Evolutionary conservation across 2,113 vertebrate genomes (phyloP).

Genomic region (Himantopus leucocephalus): DNA sequence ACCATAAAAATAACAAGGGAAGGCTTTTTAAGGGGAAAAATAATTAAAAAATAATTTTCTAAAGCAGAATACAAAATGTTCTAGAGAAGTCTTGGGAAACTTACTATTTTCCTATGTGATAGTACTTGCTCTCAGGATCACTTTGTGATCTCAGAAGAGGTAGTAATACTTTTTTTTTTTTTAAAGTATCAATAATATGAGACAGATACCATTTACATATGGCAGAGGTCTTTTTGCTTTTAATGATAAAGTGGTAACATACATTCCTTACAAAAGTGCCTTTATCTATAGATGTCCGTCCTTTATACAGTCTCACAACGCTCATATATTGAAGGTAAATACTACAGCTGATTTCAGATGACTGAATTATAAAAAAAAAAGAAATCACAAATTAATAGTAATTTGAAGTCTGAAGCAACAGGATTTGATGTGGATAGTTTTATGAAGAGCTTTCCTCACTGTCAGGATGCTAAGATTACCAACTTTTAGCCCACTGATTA

Average conservation of each 20-base stretch:
- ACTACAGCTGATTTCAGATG: neutral
- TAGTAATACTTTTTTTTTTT: neutral
- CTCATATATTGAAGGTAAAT: neutral
- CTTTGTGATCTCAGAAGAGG: neutral
- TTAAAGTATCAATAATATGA: neutral
- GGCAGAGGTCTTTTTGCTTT: neutral
- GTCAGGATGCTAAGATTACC: constrained; percentile 5
- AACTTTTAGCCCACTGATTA: constrained; percentile 9
- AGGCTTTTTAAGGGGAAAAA: neutral
- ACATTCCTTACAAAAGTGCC: neutral
- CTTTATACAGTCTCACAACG: neutral
- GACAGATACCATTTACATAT: neutral
- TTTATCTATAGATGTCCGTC: neutral
- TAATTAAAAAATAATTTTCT: neutral
- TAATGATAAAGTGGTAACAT: neutral
- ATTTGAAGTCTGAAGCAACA: neutral
- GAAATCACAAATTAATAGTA: neutral
- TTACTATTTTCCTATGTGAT: neutral
- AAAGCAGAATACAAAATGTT: neutral
- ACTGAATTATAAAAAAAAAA: neutral
- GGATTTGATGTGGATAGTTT: neutral
- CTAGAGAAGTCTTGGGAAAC: neutral
- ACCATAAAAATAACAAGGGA: neutral
- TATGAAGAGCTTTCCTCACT: neutral
- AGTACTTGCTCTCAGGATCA: neutral